Evolutionary conservation across 2,113 vertebrate species (phyloP).

Genomic region (Ceuthmochares aereus): DNA sequence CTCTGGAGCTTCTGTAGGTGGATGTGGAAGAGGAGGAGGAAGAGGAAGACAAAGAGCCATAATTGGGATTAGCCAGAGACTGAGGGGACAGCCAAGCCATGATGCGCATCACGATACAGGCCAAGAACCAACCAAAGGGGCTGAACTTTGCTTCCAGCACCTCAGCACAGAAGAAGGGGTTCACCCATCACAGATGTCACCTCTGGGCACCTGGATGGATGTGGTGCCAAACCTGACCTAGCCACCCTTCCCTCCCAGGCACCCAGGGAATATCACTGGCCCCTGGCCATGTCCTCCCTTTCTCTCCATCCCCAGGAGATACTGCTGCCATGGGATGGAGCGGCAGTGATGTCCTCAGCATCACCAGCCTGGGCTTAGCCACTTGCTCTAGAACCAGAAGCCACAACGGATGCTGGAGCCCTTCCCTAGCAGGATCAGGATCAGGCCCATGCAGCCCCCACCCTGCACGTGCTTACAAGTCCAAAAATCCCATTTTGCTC

Average conservation of each 20-base stretch:
- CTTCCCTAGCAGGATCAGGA: background rate
- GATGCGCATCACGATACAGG: accelerated
- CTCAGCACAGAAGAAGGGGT: background rate
- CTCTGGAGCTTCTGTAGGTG: background rate
- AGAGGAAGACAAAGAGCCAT: background rate
- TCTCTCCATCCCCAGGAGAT: accelerated
- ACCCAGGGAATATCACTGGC: background rate
- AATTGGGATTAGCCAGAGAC: background rate
- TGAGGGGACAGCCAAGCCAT: accelerated
- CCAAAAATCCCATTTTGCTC: background rate
- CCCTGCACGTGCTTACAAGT: background rate
- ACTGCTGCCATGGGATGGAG: background rate
- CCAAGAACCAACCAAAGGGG: background rate
- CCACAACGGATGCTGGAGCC: background rate
- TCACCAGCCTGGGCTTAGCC: background rate
- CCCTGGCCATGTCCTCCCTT: background rate
- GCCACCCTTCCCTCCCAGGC: background rate
- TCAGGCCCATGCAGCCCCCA: background rate
- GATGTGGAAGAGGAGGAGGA: background rate
- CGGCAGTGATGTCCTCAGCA: background rate
- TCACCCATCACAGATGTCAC: background rate
- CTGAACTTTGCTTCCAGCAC: background rate
- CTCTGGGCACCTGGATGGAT: background rate
- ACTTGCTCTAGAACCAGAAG: background rate
- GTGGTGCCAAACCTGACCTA: background rate